Evolutionary conservation across 2,113 vertebrate genomes (phyloP).

Genomic region (Promerops cafer): DNA sequence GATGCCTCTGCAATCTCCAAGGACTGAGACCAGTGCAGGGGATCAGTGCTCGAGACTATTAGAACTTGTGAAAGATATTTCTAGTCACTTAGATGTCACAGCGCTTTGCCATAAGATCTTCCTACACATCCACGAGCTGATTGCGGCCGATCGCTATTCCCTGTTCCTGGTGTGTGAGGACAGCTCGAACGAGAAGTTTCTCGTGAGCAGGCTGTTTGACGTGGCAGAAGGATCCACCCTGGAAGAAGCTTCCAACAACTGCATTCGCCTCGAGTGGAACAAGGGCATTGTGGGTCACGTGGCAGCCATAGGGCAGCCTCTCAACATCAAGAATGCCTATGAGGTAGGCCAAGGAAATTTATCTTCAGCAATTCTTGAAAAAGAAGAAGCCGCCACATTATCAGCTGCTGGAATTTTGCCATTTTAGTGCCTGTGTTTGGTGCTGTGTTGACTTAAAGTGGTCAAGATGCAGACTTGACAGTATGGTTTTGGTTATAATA

Average conservation of each 20-base stretch:
- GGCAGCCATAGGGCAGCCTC: constrained; percentile 86
- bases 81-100: constrained; percentile 93
- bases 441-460: not conserved
- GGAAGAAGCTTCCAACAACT: constrained; percentile 91
- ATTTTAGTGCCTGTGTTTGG: not conserved
- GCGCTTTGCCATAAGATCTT: constrained; percentile 97
- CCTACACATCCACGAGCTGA: constrained; percentile 93
- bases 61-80: constrained; percentile 95
- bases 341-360: constrained; percentile 74
- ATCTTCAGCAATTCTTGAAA: not conserved
- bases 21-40: constrained; percentile 68
- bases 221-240: constrained; percentile 94
- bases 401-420: not conserved
- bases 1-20: constrained; percentile 76
- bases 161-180: constrained; percentile 95
- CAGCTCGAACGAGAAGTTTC: constrained; percentile 93
- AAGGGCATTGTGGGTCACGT: constrained; percentile 98
- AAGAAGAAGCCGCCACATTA: not conserved
- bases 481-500: not conserved
- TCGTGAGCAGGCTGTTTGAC: constrained; percentile 91
- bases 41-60: constrained; percentile 87
- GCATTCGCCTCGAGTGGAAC: constrained; percentile 95
- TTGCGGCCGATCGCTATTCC: constrained; percentile 92
- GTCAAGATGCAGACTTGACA: not conserved
- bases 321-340: constrained; percentile 95